Evolutionary conservation across 2,888 invertebrate genomes (phyloP), one percentile per base, ranked within the genome.

Genomic region (Euspilapteryx auroguttella): DNA sequence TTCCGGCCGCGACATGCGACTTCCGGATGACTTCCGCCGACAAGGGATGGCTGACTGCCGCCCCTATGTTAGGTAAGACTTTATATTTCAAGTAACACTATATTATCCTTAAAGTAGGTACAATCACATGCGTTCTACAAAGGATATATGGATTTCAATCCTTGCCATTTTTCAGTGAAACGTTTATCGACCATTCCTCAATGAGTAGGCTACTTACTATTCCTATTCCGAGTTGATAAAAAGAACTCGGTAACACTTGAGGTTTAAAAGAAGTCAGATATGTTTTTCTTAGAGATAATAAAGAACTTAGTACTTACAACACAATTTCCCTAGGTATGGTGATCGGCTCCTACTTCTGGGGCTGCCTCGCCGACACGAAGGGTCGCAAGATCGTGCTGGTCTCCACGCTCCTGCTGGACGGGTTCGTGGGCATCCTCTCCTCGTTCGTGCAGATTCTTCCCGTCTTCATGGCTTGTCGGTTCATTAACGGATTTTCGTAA

Each of bases 341-440:
- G 27, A 61, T 89, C 44, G 89, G 89, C 11, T 89, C 88, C 24
- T 89, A 89, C 64, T 86, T 89, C 61, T 89, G 89, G 89, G 89
- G 89, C 27, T 87, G 87, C 53, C 73, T 89, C 46, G 89, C 89
- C 35, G 89, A 89, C 53, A 88, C 87, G 7, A 87, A 86, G 45
- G 89, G 89, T n/a, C 79, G 89, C 31, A 86, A 85, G 53, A 56
- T 80, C 7, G 87, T 88, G 27, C 63, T 89, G 39, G 86, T 89
- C 28, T 83, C 82, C 24, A 83, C 88, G 3, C 68, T 89, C 29
- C 54, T 89, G 25, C 78, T 87, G 49, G 89, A 89, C 48, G 88
- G 88, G 23, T 52, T 86, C 34, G 78, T 84, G 35, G 89, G 89
- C 9, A 65, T 89, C 32, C 28, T 83, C 5, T 89, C 89, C 10